Evolutionary conservation across 2,113 vertebrate genomes (phyloP).

Genomic region (Neolamprologus tretocephalus): DNA sequence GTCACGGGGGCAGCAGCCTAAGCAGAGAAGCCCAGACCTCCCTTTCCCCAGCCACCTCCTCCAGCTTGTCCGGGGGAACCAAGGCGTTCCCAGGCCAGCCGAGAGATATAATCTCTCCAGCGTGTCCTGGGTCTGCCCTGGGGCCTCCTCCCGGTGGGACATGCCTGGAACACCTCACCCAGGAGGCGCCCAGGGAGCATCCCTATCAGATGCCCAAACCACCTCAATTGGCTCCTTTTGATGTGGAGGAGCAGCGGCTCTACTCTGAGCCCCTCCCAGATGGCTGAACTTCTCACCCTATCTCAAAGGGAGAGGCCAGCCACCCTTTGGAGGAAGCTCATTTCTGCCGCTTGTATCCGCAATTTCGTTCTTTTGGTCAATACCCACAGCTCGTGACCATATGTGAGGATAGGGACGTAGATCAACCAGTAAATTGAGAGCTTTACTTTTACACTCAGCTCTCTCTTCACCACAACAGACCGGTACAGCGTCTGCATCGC

Average conservation of each 20-base stretch:
- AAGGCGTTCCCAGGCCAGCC: neutral
- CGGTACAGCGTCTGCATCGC: fast-evolving
- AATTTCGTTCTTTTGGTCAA: fast-evolving
- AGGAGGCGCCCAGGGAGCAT: fast-evolving
- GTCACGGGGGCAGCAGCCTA: neutral
- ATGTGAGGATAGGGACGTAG: fast-evolving
- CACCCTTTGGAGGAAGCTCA: neutral
- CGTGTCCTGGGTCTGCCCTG: neutral
- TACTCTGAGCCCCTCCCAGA: fast-evolving
- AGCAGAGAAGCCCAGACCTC: neutral
- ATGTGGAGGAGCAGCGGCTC: fast-evolving
- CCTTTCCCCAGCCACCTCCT: neutral
- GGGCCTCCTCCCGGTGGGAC: neutral
- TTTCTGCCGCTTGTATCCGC: neutral
- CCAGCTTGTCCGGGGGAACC: neutral
- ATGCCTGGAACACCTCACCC: neutral
- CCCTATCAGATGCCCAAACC: fast-evolving
- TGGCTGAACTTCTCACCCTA: neutral
- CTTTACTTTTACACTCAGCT: neutral
- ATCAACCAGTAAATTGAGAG: neutral
- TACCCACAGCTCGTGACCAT: neutral
- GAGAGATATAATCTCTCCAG: neutral
- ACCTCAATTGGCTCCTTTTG: fast-evolving
- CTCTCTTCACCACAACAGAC: neutral
- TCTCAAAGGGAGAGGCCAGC: neutral